Evolutionary conservation across 2,888 invertebrate species (phyloP), one percentile per base, ranked within the genome.

Genomic region (Hymenopus coronatus): DNA sequence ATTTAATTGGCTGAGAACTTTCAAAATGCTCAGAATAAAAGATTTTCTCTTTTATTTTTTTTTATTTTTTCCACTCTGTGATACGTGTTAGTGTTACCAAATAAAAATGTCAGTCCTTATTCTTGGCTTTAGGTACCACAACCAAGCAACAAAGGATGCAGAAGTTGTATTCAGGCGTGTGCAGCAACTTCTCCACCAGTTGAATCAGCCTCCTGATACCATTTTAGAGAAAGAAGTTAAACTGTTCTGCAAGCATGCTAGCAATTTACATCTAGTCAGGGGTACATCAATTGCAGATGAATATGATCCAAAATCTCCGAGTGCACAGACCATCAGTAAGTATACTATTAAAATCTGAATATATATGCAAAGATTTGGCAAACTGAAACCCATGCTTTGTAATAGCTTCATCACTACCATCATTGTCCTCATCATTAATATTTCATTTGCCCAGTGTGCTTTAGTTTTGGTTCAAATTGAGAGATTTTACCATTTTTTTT

Each of bases 161-260:
- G 97, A 98, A 92, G 94, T 95, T 87, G 96, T 99, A 9, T 97
- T 96, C 92, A 95, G 97, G 91, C 96, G 97, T 92, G 97, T 97
- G 0, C 96, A 97, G 91, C 96, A 97, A 92, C 95, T 98, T 90
- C 95, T 98, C 25, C 95, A 96, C 90, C 96, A 97, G 92, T 93
- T 98, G 88, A 97, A 97, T 83, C 95, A 96, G 93, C 95, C 97
- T 1, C 95, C 95, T 88, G 96, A 96, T 91, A 93, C 93, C 25
- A 96, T 98, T 90, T 95, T 96, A 88, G 98, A 98, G 93, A 94
- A 94, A 90, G 97, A 97, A 91, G 97, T 98, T 0, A 97, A 97
- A 93, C 93, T 97, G 88, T 97, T 98, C 92, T 99, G 99, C 93
- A 97, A 97, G 92, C 98, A 99, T 94, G 96, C 98, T 3, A 95